Evolutionary conservation across 1,140 invertebrate species (phyloP), one percentile per base, ranked within the genome.

Genomic region (Achatina immaculata): DNA sequence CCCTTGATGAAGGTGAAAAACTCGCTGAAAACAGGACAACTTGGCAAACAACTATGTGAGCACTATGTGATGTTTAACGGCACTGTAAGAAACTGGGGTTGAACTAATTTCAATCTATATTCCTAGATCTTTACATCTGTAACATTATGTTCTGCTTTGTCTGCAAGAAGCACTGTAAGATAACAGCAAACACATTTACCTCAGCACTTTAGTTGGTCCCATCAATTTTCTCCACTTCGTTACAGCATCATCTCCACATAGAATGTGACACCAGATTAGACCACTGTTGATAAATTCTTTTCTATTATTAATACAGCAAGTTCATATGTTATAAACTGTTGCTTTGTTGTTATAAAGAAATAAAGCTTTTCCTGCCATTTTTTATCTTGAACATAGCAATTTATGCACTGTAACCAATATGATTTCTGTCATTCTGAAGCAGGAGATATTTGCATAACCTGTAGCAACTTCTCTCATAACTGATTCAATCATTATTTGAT

Each of bases 121-220:
- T n/a, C n/a, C n/a, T n/a, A 69, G n/a, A 69, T 1, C n/a, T 19
- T 24, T 0, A 1, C 0, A n/a, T 80, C 21, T 24, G 21, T n/a
- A n/a, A 34, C n/a, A 24, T n/a, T 31, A 78, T 55, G 14, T 16
- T n/a, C 14, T 55, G 51, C 14, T 55, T 14, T 55, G n/a, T 55
- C 51, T 31, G 14, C 65, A 19, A 68, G 11, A 68, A 68, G 31
- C 14, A 24, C 14, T 11, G 11, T 31, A 19, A 24, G 65, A 19
- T 24, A 14, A 11, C 34, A 68, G 14, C 31, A 24, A 11, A 43
- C 6, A n/a, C 28, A 7, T 34, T 85, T 86, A 91, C 89, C 86
- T 89, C 36, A 90, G 91, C n/a, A 92, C 95, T 92, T 96, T 97
- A 0, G 96, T 98, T 0, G 96, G 96, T 0, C 97, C 97, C 92